Percentiles rank a stretch among this genome's conserved stretches.
Evolutionary conservation across 2,888 invertebrate species (phyloP).

Genomic region (Calliopum simillimum): DNA sequence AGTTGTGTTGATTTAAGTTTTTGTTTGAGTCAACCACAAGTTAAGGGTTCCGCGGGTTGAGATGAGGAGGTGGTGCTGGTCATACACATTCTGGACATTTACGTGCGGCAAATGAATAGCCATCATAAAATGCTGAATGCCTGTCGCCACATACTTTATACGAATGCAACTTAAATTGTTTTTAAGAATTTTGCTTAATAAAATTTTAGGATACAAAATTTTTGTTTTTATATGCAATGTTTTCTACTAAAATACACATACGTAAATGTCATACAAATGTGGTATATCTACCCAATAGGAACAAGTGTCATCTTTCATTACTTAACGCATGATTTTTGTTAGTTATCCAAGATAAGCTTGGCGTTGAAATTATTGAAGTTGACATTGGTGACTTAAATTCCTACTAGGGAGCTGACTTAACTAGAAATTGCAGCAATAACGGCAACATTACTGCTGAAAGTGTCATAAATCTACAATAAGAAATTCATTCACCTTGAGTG

Average conservation of each 20-base stretch:
- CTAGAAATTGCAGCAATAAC: not conserved
- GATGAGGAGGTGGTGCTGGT: too few relatives aligned
- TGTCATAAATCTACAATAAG: slow-evolving; percentile 15
- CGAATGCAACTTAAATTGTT: not conserved
- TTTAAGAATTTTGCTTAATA: slow-evolving; percentile 7
- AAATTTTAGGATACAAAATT: not conserved
- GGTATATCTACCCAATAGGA: too few relatives aligned
- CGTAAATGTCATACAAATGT: too few relatives aligned
- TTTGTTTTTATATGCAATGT: not conserved
- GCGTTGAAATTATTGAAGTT: too few relatives aligned
- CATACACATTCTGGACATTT: too few relatives aligned
- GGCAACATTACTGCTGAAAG: slow-evolving; percentile 2
- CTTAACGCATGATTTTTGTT: too few relatives aligned
- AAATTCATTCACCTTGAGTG: slow-evolving; percentile 19
- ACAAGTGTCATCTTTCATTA: too few relatives aligned
- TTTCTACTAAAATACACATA: not conserved
- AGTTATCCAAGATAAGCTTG: too few relatives aligned
- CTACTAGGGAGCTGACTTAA: not conserved
- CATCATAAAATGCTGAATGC: not conserved
- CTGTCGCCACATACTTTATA: not conserved
- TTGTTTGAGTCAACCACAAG: not conserved
- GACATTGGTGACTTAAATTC: not conserved
- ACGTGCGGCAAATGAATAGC: too few relatives aligned
- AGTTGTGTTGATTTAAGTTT: not conserved
- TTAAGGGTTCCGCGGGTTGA: not conserved